These are phyloP conservation scores for Eilema depressum DNA, from an alignment of 2,888 invertebrate species.

Conservation along the genomic window DNA sequence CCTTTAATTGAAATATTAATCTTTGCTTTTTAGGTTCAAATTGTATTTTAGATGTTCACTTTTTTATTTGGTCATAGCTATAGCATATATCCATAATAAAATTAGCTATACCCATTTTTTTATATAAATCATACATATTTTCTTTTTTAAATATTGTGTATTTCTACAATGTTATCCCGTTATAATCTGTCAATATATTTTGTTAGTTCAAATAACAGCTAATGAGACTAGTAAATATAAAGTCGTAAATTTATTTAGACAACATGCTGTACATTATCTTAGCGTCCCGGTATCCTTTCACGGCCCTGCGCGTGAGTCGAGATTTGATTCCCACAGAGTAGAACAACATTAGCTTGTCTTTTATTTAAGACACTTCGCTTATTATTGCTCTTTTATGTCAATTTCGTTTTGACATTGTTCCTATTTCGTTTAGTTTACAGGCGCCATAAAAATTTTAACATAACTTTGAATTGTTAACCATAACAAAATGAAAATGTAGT, in stretches of 20 bases:
- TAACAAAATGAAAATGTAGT: background rate
- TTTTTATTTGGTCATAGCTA: background rate
- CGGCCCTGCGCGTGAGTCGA: conserved; percentile 80
- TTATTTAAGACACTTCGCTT: conserved; percentile 41
- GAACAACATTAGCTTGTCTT: conserved; percentile 52
- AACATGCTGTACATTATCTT: conserved; percentile 64
- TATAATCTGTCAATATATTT: background rate
- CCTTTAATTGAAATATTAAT: background rate
- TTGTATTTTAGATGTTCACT: background rate
- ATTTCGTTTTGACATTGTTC: conserved; percentile 6
- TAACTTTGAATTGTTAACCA: background rate
- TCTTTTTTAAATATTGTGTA: too few species aligned
- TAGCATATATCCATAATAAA: too few species aligned
- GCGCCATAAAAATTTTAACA: background rate
- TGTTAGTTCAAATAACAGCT: background rate
- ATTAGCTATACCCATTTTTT: too few species aligned
- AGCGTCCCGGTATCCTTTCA: conserved; percentile 74
- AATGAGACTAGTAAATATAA: background rate
- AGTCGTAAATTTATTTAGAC: background rate
- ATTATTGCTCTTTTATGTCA: conserved; percentile 13
- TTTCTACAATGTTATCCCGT: background rate
- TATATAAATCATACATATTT: too few species aligned
- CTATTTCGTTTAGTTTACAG: background rate
- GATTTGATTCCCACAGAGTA: conserved; percentile 85
- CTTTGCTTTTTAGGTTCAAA: background rate